A percentile compares a stretch with the other conserved stretches of the same genome.
Evolutionary conservation across 2,797 vertebrate genomes (phyloP).

Genomic region (Valencia hispanica): DNA sequence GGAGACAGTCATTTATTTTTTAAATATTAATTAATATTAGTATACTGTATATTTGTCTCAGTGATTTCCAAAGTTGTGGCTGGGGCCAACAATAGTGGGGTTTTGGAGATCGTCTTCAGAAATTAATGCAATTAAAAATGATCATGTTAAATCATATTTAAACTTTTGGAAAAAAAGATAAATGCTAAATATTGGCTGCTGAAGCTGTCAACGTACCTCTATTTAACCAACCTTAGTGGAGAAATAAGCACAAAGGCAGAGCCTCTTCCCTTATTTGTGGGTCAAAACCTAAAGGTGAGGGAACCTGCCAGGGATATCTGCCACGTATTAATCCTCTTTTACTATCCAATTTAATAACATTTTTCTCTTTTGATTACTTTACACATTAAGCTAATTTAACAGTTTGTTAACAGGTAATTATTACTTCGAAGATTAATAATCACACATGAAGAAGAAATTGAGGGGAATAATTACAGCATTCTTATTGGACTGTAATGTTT

Average conservation of each 20-base stretch:
- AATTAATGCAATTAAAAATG: not conserved
- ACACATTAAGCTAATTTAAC: not conserved
- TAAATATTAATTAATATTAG: too few relatives aligned
- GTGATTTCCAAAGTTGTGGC: not conserved
- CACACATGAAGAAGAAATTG: not conserved
- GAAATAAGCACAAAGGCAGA: not conserved
- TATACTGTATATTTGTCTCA: not conserved
- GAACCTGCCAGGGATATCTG: not conserved
- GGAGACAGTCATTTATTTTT: not conserved
- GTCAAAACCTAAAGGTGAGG: not conserved
- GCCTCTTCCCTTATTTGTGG: not conserved
- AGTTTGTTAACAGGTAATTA: not conserved
- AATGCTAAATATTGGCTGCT: not conserved
- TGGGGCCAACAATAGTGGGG: not conserved
- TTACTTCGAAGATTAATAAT: not conserved
- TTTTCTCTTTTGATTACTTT: not conserved
- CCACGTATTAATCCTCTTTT: not conserved
- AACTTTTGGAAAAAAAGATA: not conserved
- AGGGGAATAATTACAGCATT: not conserved
- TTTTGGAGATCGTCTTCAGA: not conserved
- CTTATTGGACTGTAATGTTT: not conserved
- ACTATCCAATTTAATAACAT: not conserved
- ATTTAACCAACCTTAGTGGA: not conserved
- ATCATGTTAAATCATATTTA: not conserved
- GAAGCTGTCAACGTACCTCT: not conserved